A percentile compares a stretch with the other conserved stretches of the same genome.
Evolutionary conservation across 2,113 vertebrate genomes (phyloP).

Genomic region (Aleadryas rufinucha): DNA sequence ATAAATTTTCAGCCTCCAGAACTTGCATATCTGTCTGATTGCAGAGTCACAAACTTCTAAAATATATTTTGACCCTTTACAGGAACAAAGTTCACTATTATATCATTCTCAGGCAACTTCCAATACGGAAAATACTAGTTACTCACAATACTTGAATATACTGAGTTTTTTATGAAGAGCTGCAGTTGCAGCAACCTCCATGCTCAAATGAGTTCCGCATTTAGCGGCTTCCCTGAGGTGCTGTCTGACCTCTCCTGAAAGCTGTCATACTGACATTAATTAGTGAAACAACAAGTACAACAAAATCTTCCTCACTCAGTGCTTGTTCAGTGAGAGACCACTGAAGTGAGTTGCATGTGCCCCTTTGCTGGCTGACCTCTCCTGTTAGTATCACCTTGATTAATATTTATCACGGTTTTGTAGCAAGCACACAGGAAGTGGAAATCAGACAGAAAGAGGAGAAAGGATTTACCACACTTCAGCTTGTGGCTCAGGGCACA

Average conservation of each 20-base stretch:
- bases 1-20: not conserved
- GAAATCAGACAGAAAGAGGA: not conserved
- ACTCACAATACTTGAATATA: not conserved
- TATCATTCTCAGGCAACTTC: not conserved
- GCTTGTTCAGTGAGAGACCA: not conserved
- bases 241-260: conserved; percentile 4
- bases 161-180: not conserved
- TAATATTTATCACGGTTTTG: not conserved
- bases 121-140: not conserved
- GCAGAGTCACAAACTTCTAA: not conserved
- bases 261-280: not conserved
- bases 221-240: not conserved
- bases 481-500: not conserved
- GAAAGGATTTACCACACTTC: not conserved
- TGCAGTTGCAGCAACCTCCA: not conserved
- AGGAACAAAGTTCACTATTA: not conserved
- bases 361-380: not conserved
- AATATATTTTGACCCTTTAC: not conserved
- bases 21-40: not conserved
- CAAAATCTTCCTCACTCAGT: not conserved
- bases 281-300: not conserved
- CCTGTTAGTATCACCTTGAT: not conserved
- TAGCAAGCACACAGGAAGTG: not conserved
- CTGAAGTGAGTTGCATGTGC: not conserved
- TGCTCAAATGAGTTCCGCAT: not conserved